Conservation (phyloP, 2,797 vertebrate species). For the Podarcis siculus region DNA sequence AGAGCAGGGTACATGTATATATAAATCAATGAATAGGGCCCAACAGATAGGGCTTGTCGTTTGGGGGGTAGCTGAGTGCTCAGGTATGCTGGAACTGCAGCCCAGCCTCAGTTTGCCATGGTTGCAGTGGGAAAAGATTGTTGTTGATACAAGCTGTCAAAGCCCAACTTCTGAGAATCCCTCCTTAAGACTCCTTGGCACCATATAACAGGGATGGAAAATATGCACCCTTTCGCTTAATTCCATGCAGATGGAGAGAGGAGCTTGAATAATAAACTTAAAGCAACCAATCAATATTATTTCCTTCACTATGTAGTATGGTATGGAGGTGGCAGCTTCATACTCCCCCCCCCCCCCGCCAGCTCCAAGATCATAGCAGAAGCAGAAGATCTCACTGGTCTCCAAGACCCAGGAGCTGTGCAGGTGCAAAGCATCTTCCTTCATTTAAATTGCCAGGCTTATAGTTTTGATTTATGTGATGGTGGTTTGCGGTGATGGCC, state of each 20-base stretch:
- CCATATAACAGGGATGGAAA: not conserved
- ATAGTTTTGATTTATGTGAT: slow-evolving; percentile 6
- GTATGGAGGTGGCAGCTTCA: not conserved
- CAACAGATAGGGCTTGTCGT: not conserved
- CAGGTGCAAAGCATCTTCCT: not conserved
- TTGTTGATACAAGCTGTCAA: not conserved
- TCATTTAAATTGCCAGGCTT: not conserved
- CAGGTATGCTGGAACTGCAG: not conserved
- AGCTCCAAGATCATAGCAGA: not conserved
- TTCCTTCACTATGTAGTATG: not conserved
- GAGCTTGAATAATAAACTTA: not conserved
- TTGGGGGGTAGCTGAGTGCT: not conserved
- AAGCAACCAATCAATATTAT: not conserved
- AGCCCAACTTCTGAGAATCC: not conserved
- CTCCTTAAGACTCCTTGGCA: not conserved
- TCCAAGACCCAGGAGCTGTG: not conserved
- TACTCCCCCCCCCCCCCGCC: not conserved
- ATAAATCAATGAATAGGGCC: not conserved
- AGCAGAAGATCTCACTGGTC: not conserved
- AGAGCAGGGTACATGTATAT: not conserved
- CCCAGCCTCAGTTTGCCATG: not conserved
- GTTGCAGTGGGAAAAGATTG: not conserved
- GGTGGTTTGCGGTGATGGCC: not conserved
- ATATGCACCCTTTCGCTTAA: not conserved
- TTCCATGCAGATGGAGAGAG: not conserved